Evolutionary conservation across 2,888 invertebrate species (phyloP).

Genomic region (Netelia fuscicornis): DNA sequence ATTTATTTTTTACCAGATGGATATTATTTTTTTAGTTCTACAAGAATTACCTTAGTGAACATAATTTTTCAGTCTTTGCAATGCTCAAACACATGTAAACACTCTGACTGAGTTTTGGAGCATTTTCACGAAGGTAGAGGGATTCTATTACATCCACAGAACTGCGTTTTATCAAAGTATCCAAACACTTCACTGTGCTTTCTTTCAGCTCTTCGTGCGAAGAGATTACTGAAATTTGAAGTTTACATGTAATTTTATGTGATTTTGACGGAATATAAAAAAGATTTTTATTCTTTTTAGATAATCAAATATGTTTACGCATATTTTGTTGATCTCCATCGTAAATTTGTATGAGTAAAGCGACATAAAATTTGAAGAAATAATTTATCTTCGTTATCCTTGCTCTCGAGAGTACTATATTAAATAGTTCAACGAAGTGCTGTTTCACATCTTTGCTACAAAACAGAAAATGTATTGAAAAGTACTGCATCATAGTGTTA

Average conservation of each 20-base stretch:
- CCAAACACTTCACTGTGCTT: conserved; percentile 86
- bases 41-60: conserved; percentile 87
- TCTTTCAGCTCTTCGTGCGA: conserved; percentile 89
- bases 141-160: conserved; percentile 86
- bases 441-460: conserved; percentile 85
- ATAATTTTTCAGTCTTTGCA: conserved; percentile 88
- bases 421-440: conserved; percentile 86
- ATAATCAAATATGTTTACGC: conserved; percentile 56
- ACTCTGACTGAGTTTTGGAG: conserved; percentile 88
- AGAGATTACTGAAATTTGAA: conserved; percentile 85
- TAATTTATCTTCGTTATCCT: conserved; percentile 85
- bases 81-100: conserved; percentile 89
- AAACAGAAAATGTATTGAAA: conserved; percentile 58
- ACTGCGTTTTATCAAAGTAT: conserved; percentile 85
- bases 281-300: conserved; percentile 58
- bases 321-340: conserved; percentile 82
- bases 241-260: conserved; percentile 6
- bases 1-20: conserved; percentile 11
- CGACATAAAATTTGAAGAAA: conserved; percentile 87
- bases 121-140: conserved; percentile 87
- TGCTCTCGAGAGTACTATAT: conserved; percentile 85
- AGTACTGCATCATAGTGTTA: background rate
- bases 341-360: conserved; percentile 86
- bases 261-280: conserved; percentile 29
- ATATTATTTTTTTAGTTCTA: conserved; percentile 79